phyloP scores from a whole-genome alignment of 2,113 vertebrate genomes.

The Plotosus lineatus region DNA sequence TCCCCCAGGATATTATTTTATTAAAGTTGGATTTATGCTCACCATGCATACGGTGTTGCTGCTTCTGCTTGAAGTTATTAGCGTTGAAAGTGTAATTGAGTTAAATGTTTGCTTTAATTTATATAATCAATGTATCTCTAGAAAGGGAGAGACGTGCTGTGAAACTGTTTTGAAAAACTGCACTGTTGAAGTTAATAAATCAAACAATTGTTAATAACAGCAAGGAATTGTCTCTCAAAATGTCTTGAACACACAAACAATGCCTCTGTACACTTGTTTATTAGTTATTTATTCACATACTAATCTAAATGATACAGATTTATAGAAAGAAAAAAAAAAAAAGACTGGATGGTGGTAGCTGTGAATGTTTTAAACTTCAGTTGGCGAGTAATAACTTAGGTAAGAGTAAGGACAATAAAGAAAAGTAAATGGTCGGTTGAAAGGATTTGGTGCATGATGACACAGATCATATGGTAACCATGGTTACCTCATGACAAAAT shows the following conservation, averaged over 20 bases:
- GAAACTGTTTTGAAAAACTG: neutral
- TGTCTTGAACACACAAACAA: neutral
- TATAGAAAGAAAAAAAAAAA: slow-evolving; percentile 18
- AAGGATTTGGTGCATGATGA: neutral
- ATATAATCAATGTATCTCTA: neutral
- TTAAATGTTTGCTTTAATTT: slow-evolving; percentile 1
- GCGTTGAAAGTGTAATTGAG: neutral
- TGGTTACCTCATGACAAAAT: slow-evolving; percentile 14
- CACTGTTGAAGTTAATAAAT: slow-evolving; percentile 15
- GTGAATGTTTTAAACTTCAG: slow-evolving; percentile 26
- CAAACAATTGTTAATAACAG: neutral
- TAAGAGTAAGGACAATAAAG: slow-evolving; percentile 14
- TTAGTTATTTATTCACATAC: slow-evolving; percentile 38
- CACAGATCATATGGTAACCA: slow-evolving; percentile 16
- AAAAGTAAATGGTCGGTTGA: neutral
- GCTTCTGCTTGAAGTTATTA: neutral
- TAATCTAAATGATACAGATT: slow-evolving; percentile 33
- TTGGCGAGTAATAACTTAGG: slow-evolving; percentile 38
- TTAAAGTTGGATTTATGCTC: neutral
- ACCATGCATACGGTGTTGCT: neutral
- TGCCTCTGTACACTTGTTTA: slow-evolving; percentile 34
- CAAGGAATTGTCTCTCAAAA: neutral
- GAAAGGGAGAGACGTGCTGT: neutral
- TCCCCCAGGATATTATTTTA: no score
- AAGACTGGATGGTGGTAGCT: neutral